A percentile compares a stretch with the other conserved stretches of the same genome.
These are phyloP conservation scores for Prochilodus magdalenae DNA, from an alignment of 2,113 vertebrate genomes.

Conservation along the genomic window DNA sequence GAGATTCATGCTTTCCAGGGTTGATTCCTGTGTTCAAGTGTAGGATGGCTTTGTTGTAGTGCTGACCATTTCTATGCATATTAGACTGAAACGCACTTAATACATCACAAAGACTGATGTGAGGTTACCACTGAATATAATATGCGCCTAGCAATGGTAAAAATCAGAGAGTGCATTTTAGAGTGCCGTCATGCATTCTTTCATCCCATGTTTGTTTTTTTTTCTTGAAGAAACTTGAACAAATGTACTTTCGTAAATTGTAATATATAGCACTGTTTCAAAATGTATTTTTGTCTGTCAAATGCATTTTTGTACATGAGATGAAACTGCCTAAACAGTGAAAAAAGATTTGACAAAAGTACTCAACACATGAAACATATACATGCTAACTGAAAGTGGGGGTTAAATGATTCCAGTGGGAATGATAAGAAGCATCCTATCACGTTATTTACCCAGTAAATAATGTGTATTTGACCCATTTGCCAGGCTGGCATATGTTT, in stretches of 20 bases:
- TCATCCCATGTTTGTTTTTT: background rate
- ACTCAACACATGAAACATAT: too few relatives aligned
- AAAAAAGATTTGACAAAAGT: too few relatives aligned
- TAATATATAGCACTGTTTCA: background rate
- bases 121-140: background rate
- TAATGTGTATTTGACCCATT: too few relatives aligned
- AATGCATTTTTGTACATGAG: background rate
- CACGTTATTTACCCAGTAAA: too few relatives aligned
- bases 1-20: slow-evolving; percentile 75
- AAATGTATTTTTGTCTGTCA: background rate
- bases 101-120: background rate
- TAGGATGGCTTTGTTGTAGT: background rate
- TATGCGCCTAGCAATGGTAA: background rate
- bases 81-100: background rate
- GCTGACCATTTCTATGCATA: slow-evolving; percentile 32
- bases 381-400: background rate
- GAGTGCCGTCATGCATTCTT: background rate
- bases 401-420: background rate
- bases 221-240: background rate
- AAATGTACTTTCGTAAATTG: background rate
- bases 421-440: background rate
- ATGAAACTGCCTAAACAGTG: background rate
- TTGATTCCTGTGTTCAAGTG: slow-evolving; percentile 51
- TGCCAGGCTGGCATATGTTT: too few relatives aligned
- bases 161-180: background rate